These are phyloP conservation scores for Callimico goeldii DNA, from an alignment of 2,797 vertebrate genomes.

Conservation along the genomic window DNA sequence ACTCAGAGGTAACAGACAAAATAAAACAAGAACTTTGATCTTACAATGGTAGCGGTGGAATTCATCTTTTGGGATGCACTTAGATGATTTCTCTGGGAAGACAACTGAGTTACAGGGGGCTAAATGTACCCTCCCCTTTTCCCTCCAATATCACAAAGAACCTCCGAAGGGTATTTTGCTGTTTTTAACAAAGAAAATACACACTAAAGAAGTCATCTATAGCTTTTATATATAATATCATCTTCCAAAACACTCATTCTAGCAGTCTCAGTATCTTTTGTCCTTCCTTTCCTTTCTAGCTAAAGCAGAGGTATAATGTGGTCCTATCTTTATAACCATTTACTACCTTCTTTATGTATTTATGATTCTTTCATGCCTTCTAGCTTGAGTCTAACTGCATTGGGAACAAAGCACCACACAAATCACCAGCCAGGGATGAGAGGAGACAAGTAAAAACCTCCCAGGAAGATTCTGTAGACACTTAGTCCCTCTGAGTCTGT, in stretches of 20 bases:
- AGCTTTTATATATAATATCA: constrained; percentile 18
- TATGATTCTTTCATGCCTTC: constrained; percentile 47
- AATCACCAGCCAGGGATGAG: constrained; percentile 44
- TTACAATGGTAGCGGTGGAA: constrained; percentile 15
- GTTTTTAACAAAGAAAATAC: constrained; percentile 30
- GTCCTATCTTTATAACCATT: not conserved
- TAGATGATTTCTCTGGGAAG: not conserved
- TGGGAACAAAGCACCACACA: constrained; percentile 53
- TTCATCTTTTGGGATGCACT: not conserved
- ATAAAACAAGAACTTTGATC: constrained; percentile 10
- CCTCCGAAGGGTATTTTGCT: not conserved
- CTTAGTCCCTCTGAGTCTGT: constrained; percentile 18
- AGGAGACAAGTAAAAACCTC: constrained; percentile 59
- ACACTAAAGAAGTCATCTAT: not conserved
- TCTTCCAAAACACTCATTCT: constrained; percentile 23
- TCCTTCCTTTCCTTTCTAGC: not conserved
- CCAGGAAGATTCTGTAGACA: constrained; percentile 58
- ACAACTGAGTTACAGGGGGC: not conserved
- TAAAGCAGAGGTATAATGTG: not conserved
- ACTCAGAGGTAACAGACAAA: not conserved
- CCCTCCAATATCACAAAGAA: not conserved
- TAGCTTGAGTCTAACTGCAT: not conserved
- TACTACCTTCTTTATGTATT: constrained; percentile 31
- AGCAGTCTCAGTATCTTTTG: not conserved
- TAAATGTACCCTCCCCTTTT: not conserved